Evolutionary conservation across 64 coral and sea anemone species (phyloP), one percentile per base, ranked within the genome.

Genomic region (Montipora efflorescens): DNA sequence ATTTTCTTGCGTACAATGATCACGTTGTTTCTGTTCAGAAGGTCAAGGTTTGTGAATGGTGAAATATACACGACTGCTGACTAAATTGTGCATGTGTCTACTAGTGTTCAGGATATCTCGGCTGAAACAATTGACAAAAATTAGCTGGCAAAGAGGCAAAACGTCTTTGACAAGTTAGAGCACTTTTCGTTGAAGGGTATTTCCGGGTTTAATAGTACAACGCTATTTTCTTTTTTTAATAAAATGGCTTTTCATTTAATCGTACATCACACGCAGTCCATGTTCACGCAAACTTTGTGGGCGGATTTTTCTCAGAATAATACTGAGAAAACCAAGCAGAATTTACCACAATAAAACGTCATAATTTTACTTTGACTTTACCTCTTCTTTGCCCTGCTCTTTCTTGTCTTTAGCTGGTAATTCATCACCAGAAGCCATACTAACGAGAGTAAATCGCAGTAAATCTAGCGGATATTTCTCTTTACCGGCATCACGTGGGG

Each of bases 341-440:
- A 76, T 92, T 68, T 21, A 76, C 23, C 53, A 49, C 5, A 78
- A 77, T 88, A 80, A 88, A 80, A 20, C 62, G 76, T 22, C 50
- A 77, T 48, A n/a, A 67, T 23, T 25, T 10, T 14, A 20, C 58
- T 72, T 19, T 19, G n/a, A 48, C 16, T 43, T 64, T 89, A 95
- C 94, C 89, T 95, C 77, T 66, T 88, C 59, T 74, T 62, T 89
- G 19, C 57, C 78, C 47, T 90, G 62, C 81, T 95, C 90, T 51
- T 95, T 95, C 48, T 92, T 87, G 59, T 95, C 90, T 91, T 95
- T 95, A 2, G 59, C 77, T 13, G 89, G 64, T 61, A 91, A 66
- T 91, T 92, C 90, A 79, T 95, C 94, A 79, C 94, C 94, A 92
- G 94, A 95, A 92, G 94, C 94, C 94, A 95, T 95, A 87, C 16